These are phyloP conservation scores for Platichthys flesus DNA, from an alignment of 2,113 vertebrate species.

Conservation along the genomic window DNA sequence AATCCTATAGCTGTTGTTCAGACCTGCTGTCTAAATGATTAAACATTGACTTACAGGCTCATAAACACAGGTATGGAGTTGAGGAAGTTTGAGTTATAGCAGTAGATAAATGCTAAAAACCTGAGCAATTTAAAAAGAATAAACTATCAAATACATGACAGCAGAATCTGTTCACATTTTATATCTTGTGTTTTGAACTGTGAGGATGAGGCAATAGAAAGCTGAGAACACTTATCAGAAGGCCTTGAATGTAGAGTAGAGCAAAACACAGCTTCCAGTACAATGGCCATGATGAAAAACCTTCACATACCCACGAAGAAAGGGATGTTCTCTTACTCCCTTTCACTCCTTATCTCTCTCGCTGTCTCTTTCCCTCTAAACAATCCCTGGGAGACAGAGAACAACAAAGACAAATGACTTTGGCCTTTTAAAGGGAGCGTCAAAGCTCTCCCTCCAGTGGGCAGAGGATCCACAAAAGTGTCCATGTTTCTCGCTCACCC, in stretches of 20 bases:
- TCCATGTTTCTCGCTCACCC: constrained; percentile 55
- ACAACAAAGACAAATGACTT: constrained; percentile 71
- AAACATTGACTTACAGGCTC: constrained; percentile 19
- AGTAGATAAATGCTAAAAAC: background rate
- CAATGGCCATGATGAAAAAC: constrained; percentile 32
- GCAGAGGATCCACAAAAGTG: constrained; percentile 55
- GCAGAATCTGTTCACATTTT: background rate
- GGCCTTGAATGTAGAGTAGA: constrained; percentile 1
- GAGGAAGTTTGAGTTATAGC: constrained; percentile 6
- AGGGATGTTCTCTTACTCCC: constrained; percentile 34
- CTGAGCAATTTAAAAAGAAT: background rate
- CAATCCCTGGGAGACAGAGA: constrained; percentile 64
- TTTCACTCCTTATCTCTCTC: constrained; percentile 46
- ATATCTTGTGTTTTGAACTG: constrained; percentile 10
- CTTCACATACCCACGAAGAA: constrained; percentile 37
- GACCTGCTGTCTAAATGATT: constrained; percentile 42
- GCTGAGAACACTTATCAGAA: constrained; percentile 10
- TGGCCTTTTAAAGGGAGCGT: constrained; percentile 71
- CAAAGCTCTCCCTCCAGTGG: constrained; percentile 57
- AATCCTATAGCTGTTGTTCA: constrained; percentile 20
- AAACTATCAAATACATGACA: background rate
- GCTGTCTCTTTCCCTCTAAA: constrained; percentile 44
- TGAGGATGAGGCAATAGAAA: constrained; percentile 2
- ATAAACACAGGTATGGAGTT: constrained; percentile 13
- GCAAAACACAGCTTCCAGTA: constrained; percentile 25